These are phyloP conservation scores for Platycnemis pennipes DNA, from an alignment of 2,888 invertebrate species.

Conservation along the genomic window DNA sequence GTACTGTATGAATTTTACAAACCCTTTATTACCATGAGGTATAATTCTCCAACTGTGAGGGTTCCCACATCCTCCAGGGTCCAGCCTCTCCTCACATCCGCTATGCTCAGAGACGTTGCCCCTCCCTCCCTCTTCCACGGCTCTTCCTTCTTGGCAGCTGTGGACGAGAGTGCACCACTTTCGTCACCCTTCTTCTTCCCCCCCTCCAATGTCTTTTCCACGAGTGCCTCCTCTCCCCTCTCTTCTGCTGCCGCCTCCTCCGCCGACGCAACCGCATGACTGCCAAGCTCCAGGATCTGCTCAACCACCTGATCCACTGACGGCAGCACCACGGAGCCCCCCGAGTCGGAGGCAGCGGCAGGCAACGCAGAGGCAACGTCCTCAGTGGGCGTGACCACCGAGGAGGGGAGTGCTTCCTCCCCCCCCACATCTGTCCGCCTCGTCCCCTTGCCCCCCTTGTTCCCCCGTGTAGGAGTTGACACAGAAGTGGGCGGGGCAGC, in stretches of 20 bases:
- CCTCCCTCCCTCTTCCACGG: not conserved
- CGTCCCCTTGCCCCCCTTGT: constrained; percentile 7
- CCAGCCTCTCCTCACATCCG: constrained; percentile 87
- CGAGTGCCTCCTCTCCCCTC: constrained; percentile 69
- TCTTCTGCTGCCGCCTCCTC: constrained; percentile 76
- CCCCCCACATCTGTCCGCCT: constrained; percentile 79
- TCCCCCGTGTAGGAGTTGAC: constrained; percentile 50
- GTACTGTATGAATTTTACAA: too few species aligned
- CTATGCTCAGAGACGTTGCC: constrained; percentile 76
- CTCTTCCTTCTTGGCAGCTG: not conserved
- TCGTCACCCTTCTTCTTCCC: constrained; percentile 61
- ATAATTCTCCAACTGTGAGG: constrained; percentile 93
- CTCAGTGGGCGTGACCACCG: constrained; percentile 79
- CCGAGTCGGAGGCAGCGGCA: constrained; percentile 55
- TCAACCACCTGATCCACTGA: constrained; percentile 67
- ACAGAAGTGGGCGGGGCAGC: not conserved
- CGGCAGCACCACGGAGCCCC: not conserved
- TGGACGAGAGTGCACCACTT: not conserved
- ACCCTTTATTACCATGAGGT: constrained; percentile 89
- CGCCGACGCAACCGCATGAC: constrained; percentile 73
- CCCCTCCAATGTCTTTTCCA: not conserved
- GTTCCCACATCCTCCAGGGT: constrained; percentile 87
- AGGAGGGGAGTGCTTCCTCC: constrained; percentile 81
- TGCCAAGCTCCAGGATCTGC: constrained; percentile 77
- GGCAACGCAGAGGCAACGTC: constrained; percentile 77